Base-by-base conservation (phyloP, 92 coral and sea anemone species). In the Epizoanthus stellaris region DNA sequence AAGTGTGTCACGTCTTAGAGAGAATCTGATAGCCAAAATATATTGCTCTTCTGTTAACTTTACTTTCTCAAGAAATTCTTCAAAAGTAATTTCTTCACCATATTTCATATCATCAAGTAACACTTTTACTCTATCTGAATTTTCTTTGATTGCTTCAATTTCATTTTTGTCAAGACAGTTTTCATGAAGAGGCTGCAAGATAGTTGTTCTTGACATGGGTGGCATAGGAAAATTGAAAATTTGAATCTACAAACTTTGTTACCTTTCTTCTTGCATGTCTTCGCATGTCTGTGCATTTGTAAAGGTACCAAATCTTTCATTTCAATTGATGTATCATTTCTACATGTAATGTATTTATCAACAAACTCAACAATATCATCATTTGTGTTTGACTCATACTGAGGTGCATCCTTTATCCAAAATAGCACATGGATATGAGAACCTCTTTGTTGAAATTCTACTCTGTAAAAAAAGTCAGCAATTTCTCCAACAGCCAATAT, bases 371-470 rank as follows among this genome's bases (percentile, higher is more conserved):
- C 34, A 30, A 30, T 30, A 30, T 30, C 34, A 30, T 30, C 34
- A 30, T 30, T 30, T 30, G 34, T 30, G 1, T 30, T 30, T 30
- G 34, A 30, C 34, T 0, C 34, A 30, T 30, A 30, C 34, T 30
- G 34, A 30, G 34, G 34, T 30, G 34, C 34, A 30, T 30, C 34
- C 34, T 0, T 30, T 30, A 30, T 30, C 1, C 34, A 30, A 30
- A 30, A 30, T 30, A 30, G 34, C 34, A 30, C 34, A 30, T 30
- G 34, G 34, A 30, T 30, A 30, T 89, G 95, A 23, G 95, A 92
- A 67, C 95, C 93, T 62, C 92, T 75, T 85, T 91, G 94, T 70
- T 91, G 92, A 85, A 91, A 82, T 74, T 89, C 94, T 65, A 85
- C 90, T 72, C 94, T 85, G 62, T 91, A 88, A 57, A 91, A 88